Percentiles rank a stretch among this genome's conserved stretches.
Evolutionary conservation across 2,888 invertebrate genomes (phyloP).

Genomic region (Synergus itoensis): DNA sequence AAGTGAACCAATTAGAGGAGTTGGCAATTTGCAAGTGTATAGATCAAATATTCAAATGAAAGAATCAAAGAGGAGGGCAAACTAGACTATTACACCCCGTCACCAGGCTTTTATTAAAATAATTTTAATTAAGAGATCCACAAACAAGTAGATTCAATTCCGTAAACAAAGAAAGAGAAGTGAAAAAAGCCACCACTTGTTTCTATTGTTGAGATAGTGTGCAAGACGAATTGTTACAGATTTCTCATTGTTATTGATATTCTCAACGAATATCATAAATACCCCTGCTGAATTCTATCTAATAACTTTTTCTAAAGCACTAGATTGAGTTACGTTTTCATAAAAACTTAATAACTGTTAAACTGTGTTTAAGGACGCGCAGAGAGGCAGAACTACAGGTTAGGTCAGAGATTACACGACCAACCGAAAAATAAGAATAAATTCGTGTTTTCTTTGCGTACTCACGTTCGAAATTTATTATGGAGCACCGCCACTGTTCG

Average conservation of each 20-base stretch:
- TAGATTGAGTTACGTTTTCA: neutral
- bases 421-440: neutral
- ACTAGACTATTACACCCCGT: neutral
- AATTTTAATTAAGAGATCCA: too few relatives aligned
- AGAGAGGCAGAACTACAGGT: neutral
- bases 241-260: too few relatives aligned
- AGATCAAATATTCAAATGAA: neutral
- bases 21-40: neutral
- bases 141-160: too few relatives aligned
- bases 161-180: too few relatives aligned
- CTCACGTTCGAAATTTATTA: slow-evolving; percentile 46
- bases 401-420: neutral
- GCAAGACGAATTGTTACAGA: too few relatives aligned
- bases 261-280: too few relatives aligned
- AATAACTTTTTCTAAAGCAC: neutral
- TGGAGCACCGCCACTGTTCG: slow-evolving; percentile 44
- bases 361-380: neutral
- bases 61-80: neutral
- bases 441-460: slow-evolving; percentile 35
- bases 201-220: too few relatives aligned
- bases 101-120: neutral
- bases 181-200: too few relatives aligned
- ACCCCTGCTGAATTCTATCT: too few relatives aligned
- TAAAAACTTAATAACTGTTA: too few relatives aligned
- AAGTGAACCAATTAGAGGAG: neutral